Evolutionary conservation across 2,797 vertebrate genomes (phyloP), one percentile per base, ranked within the genome.

Genomic region (Enteromius thamalakanensis): DNA sequence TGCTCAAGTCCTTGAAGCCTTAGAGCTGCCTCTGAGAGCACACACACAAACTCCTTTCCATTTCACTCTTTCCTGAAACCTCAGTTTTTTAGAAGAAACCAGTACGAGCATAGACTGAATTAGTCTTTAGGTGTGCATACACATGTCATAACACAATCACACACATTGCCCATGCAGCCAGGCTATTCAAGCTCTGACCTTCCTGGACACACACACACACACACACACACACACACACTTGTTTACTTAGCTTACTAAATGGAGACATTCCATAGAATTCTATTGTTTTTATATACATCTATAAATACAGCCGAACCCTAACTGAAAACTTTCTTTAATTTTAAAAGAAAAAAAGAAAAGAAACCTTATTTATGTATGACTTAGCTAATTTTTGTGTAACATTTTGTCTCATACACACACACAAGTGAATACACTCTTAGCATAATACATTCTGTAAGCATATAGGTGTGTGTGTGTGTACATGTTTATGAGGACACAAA

Each of bases 111-210:
- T 42, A 42, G 9, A 80, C n/a, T 80, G 34, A 58, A 58, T 70
- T 47, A 80, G 37, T 34, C 23, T 71, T 71, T 55, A 60, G 9
- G 67, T 80, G 51, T 47, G 51, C 67, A 71, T 58, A 60, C 34
- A 80, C 10, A 0, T 55, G 34, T 58, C 69, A 80, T 80, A 68
- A 70, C 78, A 69, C 19, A 75, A 14, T 75, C 67, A 92, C 71
- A 55, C 67, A 71, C 51, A 29, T 72, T 70, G n/a, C 51, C 23
- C 0, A 10, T n/a, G 67, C 67, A 42, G 64, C 47, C 29, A n/a
- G 34, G 47, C 47, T 70, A 70, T 70, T 47, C 67, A 80, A 71
- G 17, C 68, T 80, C 53, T 71, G 23, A 32, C 37, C 67, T 71
- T 80, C 53, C 79, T 71, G 79, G 19, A 80, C n/a, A 70, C 78